Conservation (phyloP, 1,140 invertebrate species). For the Drosophila melanica region DNA sequence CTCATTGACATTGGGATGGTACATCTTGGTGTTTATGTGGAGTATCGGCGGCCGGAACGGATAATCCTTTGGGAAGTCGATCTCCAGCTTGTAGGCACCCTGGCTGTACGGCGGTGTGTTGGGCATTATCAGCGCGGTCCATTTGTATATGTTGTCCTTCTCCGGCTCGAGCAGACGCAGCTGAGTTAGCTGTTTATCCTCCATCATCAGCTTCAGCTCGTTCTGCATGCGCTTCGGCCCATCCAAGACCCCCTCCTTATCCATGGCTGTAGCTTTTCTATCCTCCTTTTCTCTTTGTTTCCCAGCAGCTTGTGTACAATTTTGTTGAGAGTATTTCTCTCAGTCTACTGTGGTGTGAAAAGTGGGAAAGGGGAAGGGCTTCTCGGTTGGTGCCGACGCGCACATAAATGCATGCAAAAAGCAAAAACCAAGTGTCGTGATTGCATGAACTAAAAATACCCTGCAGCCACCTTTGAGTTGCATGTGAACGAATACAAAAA, state of each 20-base stretch:
- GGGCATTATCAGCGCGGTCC: constrained; percentile 95
- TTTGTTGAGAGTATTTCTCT: constrained; percentile 31
- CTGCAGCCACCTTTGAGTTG: no score
- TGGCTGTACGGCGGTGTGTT: constrained; percentile 98
- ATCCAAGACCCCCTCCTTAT: constrained; percentile 85
- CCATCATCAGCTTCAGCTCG: constrained; percentile 93
- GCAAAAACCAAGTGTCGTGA: no score
- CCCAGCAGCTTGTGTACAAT: constrained; percentile 1
- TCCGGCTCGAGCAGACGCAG: constrained; percentile 96
- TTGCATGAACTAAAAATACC: no score
- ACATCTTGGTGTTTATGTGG: constrained; percentile 99
- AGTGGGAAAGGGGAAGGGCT: no score
- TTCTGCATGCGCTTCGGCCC: constrained; percentile 88
- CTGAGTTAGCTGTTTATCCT: constrained; percentile 90
- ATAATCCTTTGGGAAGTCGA: constrained; percentile 99
- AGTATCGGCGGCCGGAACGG: constrained; percentile 99
- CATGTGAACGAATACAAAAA: no score
- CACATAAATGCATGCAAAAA: no score
- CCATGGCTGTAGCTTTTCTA: constrained; percentile 23
- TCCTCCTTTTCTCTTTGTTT: not conserved
- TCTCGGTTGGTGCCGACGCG: no score
- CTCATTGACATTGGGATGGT: constrained; percentile 99
- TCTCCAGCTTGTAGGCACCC: constrained; percentile 98
- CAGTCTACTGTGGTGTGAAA: constrained; percentile 24
- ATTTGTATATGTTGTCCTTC: constrained; percentile 96